These are phyloP conservation scores for Pterobdella sp. DNA, from an alignment of 2,888 invertebrate genomes.

Conservation along the genomic window DNA sequence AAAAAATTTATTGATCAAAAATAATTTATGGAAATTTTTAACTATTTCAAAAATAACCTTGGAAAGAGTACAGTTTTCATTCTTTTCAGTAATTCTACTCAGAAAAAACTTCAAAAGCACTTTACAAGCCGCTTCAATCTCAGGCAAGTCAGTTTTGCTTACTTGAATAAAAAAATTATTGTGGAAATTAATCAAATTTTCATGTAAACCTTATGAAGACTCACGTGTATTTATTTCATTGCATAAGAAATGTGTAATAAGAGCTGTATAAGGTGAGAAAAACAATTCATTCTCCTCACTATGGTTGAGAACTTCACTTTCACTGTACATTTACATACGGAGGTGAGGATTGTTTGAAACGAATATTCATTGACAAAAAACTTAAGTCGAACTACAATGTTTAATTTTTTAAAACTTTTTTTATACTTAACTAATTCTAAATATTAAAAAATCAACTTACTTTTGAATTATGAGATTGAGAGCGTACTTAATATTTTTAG, in stretches of 20 bases:
- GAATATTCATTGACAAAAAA: too few species aligned
- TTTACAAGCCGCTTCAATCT: constrained; percentile 63
- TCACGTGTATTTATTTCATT: constrained; percentile 66
- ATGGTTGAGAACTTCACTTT: constrained; percentile 74
- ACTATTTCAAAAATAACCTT: constrained; percentile 41
- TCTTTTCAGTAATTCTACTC: constrained; percentile 49
- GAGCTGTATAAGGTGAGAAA: constrained; percentile 76
- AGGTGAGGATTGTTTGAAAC: too few species aligned
- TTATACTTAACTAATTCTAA: background rate
- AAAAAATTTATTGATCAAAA: background rate
- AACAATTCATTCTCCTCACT: constrained; percentile 75
- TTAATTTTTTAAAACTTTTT: background rate
- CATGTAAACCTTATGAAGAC: constrained; percentile 42
- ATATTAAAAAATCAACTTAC: background rate
- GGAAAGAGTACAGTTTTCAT: constrained; percentile 46
- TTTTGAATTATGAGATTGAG: background rate
- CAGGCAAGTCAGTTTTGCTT: constrained; percentile 62
- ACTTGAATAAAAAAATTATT: constrained; percentile 54
- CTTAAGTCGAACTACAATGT: background rate
- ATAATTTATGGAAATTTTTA: background rate
- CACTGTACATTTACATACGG: constrained; percentile 59
- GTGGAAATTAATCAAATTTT: background rate
- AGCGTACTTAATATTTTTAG: background rate
- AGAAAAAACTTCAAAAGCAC: constrained; percentile 64
- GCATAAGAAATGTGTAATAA: constrained; percentile 78